Percentiles rank a stretch among this genome's conserved stretches.
Evolutionary conservation across 1,140 invertebrate species (phyloP).

Genomic region (Drosophila novamexicana): DNA sequence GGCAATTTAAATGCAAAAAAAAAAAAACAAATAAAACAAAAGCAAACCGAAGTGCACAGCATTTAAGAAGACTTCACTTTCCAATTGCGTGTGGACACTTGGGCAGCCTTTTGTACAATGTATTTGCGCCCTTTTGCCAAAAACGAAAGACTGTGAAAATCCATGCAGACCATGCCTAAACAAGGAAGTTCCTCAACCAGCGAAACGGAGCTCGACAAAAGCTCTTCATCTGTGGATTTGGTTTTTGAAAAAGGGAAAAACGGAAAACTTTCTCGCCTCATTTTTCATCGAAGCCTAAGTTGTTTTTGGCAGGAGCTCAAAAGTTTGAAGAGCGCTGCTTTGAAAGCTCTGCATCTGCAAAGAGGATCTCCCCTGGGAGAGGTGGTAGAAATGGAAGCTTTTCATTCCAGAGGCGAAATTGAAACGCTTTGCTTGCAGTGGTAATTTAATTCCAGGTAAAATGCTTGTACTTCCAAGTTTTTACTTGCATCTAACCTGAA

Average conservation of each 20-base stretch:
- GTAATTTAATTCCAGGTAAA: no score
- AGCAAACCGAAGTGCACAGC: conserved; percentile 40
- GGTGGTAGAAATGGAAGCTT: background rate
- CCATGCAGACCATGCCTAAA: background rate
- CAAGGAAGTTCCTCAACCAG: background rate
- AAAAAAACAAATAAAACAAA: conserved; percentile 27
- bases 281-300: conserved; percentile 63
- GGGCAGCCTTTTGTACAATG: background rate
- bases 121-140: conserved; percentile 4
- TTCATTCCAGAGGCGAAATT: background rate
- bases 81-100: conserved; percentile 6
- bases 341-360: background rate
- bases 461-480: no score
- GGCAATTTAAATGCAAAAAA: conserved; percentile 48
- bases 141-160: conserved; percentile 1
- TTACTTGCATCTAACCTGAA: no score
- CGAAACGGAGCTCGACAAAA: background rate
- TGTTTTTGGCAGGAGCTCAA: conserved; percentile 46
- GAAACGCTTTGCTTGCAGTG: background rate
- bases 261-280: conserved; percentile 66
- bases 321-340: conserved; percentile 44
- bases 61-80: conserved; percentile 27
- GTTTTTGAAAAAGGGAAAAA: conserved; percentile 4
- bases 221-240: conserved; percentile 11
- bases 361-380: conserved; percentile 1